Evolutionary conservation across 2,797 vertebrate genomes (phyloP), one percentile per base, ranked within the genome.

Genomic region (Hydrocynus forskahlii): DNA sequence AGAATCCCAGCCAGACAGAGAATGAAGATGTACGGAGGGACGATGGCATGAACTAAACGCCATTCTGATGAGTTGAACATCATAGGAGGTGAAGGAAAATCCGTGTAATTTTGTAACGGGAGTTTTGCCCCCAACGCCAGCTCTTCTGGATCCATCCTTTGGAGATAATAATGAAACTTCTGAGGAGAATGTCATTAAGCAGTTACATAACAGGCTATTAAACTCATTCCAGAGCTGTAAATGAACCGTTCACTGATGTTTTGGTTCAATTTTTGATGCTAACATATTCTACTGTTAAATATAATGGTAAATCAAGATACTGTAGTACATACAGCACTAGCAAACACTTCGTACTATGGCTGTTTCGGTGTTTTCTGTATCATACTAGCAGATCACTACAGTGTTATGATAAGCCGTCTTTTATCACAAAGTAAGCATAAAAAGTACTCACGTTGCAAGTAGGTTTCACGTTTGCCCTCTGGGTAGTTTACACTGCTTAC

Each of bases 1-100:
- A 95, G 75, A 0, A 96, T 89, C 0, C 96, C 95, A 0, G 87
- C 40, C 54, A 89, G 0, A 2, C 92, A 95, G 50, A 96, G 0
- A 7, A 54, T 35, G 81, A 94, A 83, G 71, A 96, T 88, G 75
- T 94, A 95, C 0, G 91, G 86, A 0, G 96, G 96, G 0, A 94
- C 1, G 16, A 92, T n/a, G 1, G 54, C 13, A 25, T 88, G 63
- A 60, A 96, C 48, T 0, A 92, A 29, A 0, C 88, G 66, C 96
- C 95, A 96, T 1, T 90, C 89, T 64, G 80, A 70, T 0, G 88
- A 63, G 81, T 86, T 81, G 66, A 85, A 72, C 54, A 55, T 35
- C 21, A 80, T 68, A 81, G 71, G 23, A 0, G 23, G 16, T 40
- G 13, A 1, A 78, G 55, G 2, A 57, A 57, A 1, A 82, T 60